Conservation (phyloP, 2,113 vertebrate species). For the Tachuris rubrigastra region DNA sequence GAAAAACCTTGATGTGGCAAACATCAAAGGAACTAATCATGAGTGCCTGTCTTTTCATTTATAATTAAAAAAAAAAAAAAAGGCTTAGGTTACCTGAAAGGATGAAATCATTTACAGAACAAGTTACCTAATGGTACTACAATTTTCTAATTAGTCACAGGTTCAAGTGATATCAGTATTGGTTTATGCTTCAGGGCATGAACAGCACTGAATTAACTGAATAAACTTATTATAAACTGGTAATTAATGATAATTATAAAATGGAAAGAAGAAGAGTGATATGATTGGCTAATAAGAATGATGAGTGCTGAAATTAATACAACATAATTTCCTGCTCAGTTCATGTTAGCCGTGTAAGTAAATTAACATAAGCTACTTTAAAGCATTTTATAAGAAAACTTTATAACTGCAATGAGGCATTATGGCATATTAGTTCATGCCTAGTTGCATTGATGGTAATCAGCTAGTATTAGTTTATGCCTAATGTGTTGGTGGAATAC, state of each 20-base stretch:
- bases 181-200: slow-evolving; percentile 65
- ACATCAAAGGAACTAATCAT: background rate
- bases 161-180: slow-evolving; percentile 63
- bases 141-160: slow-evolving; percentile 64
- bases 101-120: slow-evolving; percentile 61
- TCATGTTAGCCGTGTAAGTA: slow-evolving; percentile 63
- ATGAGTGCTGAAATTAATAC: slow-evolving; percentile 70
- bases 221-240: slow-evolving; percentile 75
- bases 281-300: slow-evolving; percentile 71
- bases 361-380: slow-evolving; percentile 69
- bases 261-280: slow-evolving; percentile 61
- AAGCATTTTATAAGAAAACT: slow-evolving; percentile 73
- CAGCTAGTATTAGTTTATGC: slow-evolving; percentile 21
- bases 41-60: background rate
- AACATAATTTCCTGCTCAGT: slow-evolving; percentile 72
- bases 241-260: slow-evolving; percentile 78
- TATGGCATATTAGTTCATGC: slow-evolving; percentile 51
- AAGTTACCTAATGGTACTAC: slow-evolving; percentile 33
- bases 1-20: background rate
- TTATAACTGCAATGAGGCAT: slow-evolving; percentile 52
- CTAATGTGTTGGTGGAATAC: background rate
- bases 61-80: background rate
- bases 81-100: slow-evolving; percentile 19
- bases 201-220: slow-evolving; percentile 72
- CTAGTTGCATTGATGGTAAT: slow-evolving; percentile 63